Evolutionary conservation across 2,113 vertebrate species (phyloP), one percentile per base, ranked within the genome.

Genomic region (Saccopteryx bilineata): DNA sequence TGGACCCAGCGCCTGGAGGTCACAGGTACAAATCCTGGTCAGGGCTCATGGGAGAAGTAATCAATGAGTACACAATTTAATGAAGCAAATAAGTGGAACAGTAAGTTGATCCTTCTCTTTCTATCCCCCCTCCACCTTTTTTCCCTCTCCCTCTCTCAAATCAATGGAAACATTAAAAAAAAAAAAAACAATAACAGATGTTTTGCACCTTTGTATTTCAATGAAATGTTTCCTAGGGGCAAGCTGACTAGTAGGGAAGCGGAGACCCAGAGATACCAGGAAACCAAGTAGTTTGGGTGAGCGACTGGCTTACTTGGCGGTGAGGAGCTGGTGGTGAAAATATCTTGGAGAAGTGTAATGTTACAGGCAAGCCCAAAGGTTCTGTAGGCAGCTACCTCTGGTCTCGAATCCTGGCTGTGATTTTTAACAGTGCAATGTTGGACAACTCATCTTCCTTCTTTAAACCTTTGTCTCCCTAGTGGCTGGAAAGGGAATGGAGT

Each of bases 281-380:
- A 48, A 26, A 5, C 9, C 8, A 0, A 9, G 26, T 54, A n/a
- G 13, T 19, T 1, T 17, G 24, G 5, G 58, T 54, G 56, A 24
- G 23, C 28, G 72, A 26, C 75, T 31, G n/a, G 1, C 0, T 79
- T 48, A 63, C 21, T 76, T 60, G 21, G 13, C 54, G 28, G 65
- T 8, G 39, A 50, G 65, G 11, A 6, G 7, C 48, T 33, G 13
- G 11, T 71, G 19, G 28, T 60, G 61, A 26, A 61, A 24, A 10
- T 15, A 31, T 39, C 56, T 61, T 56, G 2, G 52, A 10, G 52
- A 13, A 24, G 21, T 7, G 2, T 21, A 18, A n/a, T 28, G n/a
- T 26, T 4, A 1, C 11, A 50, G 13, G 33, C 23, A 31, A 63
- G 66, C 28, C 72, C 72, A 17, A 7, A 3, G 11, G 4, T 75